Percentiles rank a stretch among this genome's conserved stretches.
Evolutionary conservation across 1,140 invertebrate genomes (phyloP).

Genomic region (Tetramorium alpestre): DNA sequence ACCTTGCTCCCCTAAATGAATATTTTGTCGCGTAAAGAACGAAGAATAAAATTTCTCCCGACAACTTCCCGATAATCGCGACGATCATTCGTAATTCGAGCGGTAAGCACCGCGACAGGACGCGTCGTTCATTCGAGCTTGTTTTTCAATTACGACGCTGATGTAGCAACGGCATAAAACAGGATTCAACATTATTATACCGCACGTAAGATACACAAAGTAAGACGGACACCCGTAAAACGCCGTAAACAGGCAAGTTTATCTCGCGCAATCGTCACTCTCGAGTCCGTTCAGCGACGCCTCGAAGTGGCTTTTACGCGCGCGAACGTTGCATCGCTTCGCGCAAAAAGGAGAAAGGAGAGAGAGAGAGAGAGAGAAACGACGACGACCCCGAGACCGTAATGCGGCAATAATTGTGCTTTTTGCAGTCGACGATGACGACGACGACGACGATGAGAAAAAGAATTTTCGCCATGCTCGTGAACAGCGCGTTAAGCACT

Average conservation of each 20-base stretch:
- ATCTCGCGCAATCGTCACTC: slow-evolving; percentile 67
- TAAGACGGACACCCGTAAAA: slow-evolving; percentile 68
- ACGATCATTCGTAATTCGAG: slow-evolving; percentile 12
- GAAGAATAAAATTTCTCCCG: slow-evolving; percentile 37
- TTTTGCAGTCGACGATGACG: slow-evolving; percentile 61
- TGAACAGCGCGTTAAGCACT: slow-evolving; percentile 52
- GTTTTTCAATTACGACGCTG: slow-evolving; percentile 49
- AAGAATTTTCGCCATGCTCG: slow-evolving; percentile 40
- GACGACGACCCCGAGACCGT: slow-evolving; percentile 45
- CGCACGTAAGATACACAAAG: slow-evolving; percentile 56
- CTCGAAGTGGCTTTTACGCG: slow-evolving; percentile 57
- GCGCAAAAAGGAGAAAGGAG: slow-evolving; percentile 55
- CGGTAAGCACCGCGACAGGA: background rate
- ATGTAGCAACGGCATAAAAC: slow-evolving; percentile 49
- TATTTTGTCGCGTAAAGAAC: background rate
- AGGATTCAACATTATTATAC: slow-evolving; percentile 42
- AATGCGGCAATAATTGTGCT: slow-evolving; percentile 75
- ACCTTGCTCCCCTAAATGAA: background rate
- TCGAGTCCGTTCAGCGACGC: slow-evolving; percentile 35
- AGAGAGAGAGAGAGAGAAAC: background rate
- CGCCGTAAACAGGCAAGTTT: slow-evolving; percentile 66
- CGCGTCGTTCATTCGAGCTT: background rate
- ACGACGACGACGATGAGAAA: slow-evolving; percentile 19
- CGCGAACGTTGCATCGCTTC: slow-evolving; percentile 8
- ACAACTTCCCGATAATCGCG: background rate